A percentile compares a stretch with the other conserved stretches of the same genome.
Conservation (phyloP, 2,113 vertebrate genomes). For the Oxyruncus cristatus region DNA sequence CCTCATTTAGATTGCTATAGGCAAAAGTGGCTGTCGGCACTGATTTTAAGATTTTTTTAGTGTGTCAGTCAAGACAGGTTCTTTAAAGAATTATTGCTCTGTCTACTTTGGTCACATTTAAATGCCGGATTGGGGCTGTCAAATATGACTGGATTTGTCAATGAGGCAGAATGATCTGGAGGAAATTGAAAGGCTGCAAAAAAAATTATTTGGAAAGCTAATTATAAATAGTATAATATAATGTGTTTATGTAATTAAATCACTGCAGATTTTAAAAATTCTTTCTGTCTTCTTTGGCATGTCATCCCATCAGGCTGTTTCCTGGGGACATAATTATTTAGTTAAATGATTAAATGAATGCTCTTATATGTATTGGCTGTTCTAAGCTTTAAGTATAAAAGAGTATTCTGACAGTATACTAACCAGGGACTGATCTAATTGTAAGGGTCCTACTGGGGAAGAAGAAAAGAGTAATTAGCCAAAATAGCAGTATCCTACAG, state of each 20-base stretch:
- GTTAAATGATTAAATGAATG: conserved; percentile 54
- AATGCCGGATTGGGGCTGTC: conserved; percentile 23
- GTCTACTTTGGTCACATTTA: conserved; percentile 22
- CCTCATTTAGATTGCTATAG: neutral
- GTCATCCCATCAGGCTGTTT: conserved; percentile 27
- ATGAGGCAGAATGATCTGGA: neutral
- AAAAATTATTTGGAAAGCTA: conserved; percentile 42
- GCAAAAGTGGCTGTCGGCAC: neutral
- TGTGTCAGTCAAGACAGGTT: neutral
- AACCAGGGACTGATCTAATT: neutral
- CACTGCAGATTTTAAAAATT: conserved; percentile 38
- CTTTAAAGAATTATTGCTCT: conserved; percentile 19
- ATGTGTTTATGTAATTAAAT: conserved; percentile 57
- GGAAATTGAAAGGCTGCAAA: conserved; percentile 39
- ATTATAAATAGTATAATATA: conserved; percentile 66
- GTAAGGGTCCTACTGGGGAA: neutral
- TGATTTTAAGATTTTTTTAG: neutral
- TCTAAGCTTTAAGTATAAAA: conserved; percentile 5
- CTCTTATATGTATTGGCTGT: neutral
- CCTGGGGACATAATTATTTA: conserved; percentile 49
- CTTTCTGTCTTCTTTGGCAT: conserved; percentile 24
- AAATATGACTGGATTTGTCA: conserved; percentile 54
- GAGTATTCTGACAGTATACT: neutral
- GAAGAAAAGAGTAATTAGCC: neutral
- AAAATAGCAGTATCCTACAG: neutral